Evolutionary conservation across 2,888 invertebrate genomes (phyloP).

Genomic region (Drosophila pegasa): DNA sequence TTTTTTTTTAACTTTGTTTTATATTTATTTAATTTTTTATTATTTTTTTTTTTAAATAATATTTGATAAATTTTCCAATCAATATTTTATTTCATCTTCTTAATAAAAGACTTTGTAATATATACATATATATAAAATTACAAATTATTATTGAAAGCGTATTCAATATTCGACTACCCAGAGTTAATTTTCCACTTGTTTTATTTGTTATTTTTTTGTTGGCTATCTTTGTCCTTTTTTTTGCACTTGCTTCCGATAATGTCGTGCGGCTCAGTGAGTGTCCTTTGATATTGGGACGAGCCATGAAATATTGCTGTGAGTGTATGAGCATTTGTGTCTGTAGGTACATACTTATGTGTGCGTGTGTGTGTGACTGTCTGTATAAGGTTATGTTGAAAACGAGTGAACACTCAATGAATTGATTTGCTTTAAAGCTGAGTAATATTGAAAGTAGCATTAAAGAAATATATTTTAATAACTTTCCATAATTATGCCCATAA

Average conservation of each 20-base stretch:
- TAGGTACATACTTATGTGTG: background rate
- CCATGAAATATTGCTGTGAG: slow-evolving; percentile 73
- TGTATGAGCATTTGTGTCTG: slow-evolving; percentile 6
- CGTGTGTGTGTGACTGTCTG: background rate
- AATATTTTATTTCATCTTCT: no score
- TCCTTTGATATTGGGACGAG: slow-evolving; percentile 55
- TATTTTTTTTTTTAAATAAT: no score
- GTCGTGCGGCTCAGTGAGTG: slow-evolving; percentile 48
- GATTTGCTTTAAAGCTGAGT: slow-evolving; percentile 9
- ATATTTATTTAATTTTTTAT: no score
- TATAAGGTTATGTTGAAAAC: slow-evolving; percentile 24
- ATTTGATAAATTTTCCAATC: no score
- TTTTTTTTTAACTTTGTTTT: no score
- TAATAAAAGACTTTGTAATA: no score
- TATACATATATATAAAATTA: no score
- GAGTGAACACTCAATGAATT: slow-evolving; percentile 19
- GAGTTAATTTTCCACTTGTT: slow-evolving; percentile 4
- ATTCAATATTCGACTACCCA: background rate
- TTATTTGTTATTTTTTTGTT: slow-evolving; percentile 32
- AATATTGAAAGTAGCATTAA: background rate
- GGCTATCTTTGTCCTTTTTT: slow-evolving; percentile 55
- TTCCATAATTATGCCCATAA: background rate
- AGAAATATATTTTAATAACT: background rate
- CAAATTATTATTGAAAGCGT: background rate
- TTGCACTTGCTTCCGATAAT: slow-evolving; percentile 46